Evolutionary conservation across 2,888 invertebrate species (phyloP), one percentile per base, ranked within the genome.

Genomic region (Andrena dorsata): DNA sequence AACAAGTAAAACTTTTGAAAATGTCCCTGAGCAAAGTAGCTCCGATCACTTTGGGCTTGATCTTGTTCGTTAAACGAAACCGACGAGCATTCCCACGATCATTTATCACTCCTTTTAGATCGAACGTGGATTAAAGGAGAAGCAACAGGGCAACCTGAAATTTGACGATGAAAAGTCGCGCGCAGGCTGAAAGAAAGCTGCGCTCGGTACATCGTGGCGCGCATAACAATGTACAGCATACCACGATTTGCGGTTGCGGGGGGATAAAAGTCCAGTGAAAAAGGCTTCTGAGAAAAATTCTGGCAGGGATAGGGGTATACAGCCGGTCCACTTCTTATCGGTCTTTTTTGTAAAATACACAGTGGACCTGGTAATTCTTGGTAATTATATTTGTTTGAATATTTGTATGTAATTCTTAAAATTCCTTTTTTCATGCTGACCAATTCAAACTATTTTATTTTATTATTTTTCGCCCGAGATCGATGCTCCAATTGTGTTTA

Each of bases 141-240:
- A 32, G 26, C 26, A 79, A 76, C 53, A 28, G 28, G 63, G 58
- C 58, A 49, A 23, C 28, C 13, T 58, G 76, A 83, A 84, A 80
- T 76, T 76, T 53, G 73, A 51, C 65, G 72, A 77, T 76, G 84
- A 73, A 83, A 84, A 84, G 79, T 79, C 76, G 70, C 64, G 35
- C 49, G 23, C 20, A 26, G 65, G 26, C 58, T 41, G 72, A 78
- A 83, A 82, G 76, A 76, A 84, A 84, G 79, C 76, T 61, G 63
- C 23, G 74, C n/a, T 51, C 73, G 30, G 35, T 75, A 49, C 35
- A 66, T 75, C 70, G 76, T 63, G 84, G 65, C 64, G 41, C 76
- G 84, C 84, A 84, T 83, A 84, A 84, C 79, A 84, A 84, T 83
- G 72, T 13, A 53, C 75, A 65, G 82, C 82, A 82, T 78, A 76